Conservation (phyloP, 2,888 invertebrate species). For the Drosophila mulleri region DNA sequence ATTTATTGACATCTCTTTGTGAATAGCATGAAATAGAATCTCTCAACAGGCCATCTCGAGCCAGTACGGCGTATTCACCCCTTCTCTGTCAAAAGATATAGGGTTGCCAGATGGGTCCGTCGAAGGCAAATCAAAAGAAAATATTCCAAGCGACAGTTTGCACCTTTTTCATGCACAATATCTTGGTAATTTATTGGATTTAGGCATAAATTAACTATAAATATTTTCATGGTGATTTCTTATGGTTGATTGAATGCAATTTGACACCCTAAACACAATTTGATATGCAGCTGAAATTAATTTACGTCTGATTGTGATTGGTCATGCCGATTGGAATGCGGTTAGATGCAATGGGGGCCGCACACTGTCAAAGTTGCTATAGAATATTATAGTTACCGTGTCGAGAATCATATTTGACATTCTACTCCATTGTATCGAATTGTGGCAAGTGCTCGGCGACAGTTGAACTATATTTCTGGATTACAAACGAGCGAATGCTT, state of each 20-base stretch:
- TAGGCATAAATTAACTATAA: not conserved
- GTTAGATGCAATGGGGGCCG: conserved; percentile 30
- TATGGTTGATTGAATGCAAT: not conserved
- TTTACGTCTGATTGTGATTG: conserved; percentile 47
- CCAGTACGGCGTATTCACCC: no score
- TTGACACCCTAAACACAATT: conserved; percentile 50
- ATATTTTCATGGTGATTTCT: no score
- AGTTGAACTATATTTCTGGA: conserved; percentile 4
- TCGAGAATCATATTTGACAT: conserved; percentile 3
- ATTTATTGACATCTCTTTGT: no score
- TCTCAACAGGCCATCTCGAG: no score
- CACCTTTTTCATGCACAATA: no score
- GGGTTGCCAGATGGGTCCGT: no score
- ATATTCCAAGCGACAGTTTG: no score
- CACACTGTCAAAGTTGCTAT: not conserved
- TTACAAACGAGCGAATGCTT: conserved; percentile 46
- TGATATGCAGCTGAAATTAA: conserved; percentile 62
- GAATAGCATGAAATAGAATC: no score
- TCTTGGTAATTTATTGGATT: not conserved
- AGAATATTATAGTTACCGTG: not conserved
- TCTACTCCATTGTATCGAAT: conserved; percentile 13
- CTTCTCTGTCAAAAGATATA: no score
- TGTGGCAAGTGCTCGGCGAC: conserved; percentile 9
- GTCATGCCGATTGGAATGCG: conserved; percentile 24
- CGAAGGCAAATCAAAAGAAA: no score